phyloP scores from a whole-genome alignment of 2,888 invertebrate genomes.

The Caenorhabditis parvicauda region DNA sequence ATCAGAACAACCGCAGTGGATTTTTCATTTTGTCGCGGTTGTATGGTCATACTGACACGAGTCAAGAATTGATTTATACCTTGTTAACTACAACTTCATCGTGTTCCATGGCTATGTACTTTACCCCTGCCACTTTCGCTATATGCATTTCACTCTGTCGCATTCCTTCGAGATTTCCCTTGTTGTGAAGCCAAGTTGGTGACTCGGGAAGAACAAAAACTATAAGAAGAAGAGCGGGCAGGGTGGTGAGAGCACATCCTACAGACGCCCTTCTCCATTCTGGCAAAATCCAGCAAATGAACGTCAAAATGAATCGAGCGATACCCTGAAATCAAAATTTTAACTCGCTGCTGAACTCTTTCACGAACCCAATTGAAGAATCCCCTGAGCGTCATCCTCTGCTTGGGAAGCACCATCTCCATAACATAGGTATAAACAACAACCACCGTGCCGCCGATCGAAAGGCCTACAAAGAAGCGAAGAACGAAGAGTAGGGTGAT shows the following conservation, averaged over 20 bases:
- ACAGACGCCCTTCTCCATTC: conserved; percentile 49
- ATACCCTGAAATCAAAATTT: conserved; percentile 5
- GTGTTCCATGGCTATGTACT: conserved; percentile 36
- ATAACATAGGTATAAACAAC: conserved; percentile 55
- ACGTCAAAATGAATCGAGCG: conserved; percentile 41
- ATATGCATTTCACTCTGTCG: conserved; percentile 34
- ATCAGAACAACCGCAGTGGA: too few species aligned
- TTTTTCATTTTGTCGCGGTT: not conserved
- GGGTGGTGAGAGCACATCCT: conserved; percentile 31
- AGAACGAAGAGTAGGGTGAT: not conserved
- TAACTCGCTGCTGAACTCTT: not conserved
- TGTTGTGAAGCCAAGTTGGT: conserved; percentile 57
- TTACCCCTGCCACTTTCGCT: conserved; percentile 45
- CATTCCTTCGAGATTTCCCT: conserved; percentile 27
- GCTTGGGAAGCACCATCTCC: conserved; percentile 55
- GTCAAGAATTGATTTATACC: conserved; percentile 3
- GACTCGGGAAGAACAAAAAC: conserved; percentile 55
- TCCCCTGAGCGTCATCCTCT: conserved; percentile 55
- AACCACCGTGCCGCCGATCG: conserved; percentile 44
- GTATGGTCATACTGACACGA: not conserved
- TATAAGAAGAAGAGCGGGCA: conserved; percentile 47
- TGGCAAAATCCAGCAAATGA: conserved; percentile 37
- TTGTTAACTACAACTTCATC: conserved; percentile 28
- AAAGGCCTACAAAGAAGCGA: conserved; percentile 45
- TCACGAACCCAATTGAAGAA: conserved; percentile 56